A percentile compares a stretch with the other conserved stretches of the same genome.
Evolutionary conservation across 2,888 invertebrate species (phyloP).

Genomic region (Endotricha flammealis): DNA sequence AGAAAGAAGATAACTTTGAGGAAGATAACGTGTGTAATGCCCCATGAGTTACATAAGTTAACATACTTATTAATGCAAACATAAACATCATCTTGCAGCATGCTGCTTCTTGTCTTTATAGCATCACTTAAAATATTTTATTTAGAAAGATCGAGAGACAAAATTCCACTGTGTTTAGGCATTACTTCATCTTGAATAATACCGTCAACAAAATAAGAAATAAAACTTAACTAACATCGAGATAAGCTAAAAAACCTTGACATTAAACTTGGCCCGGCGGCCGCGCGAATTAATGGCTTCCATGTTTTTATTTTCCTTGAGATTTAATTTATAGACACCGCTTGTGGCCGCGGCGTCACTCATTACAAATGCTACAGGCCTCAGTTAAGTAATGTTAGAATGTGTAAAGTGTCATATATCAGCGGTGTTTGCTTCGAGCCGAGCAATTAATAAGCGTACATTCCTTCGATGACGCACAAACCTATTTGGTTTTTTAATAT

Average conservation of each 20-base stretch:
- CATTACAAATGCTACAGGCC: slow-evolving; percentile 67
- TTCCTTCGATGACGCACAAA: slow-evolving; percentile 50
- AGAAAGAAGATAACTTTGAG: no score
- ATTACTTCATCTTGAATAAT: slow-evolving; percentile 60
- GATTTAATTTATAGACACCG: slow-evolving; percentile 74
- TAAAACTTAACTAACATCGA: slow-evolving; percentile 70
- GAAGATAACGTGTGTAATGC: no score
- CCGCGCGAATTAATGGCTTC: slow-evolving; percentile 78
- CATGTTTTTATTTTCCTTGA: slow-evolving; percentile 78
- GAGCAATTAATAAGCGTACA: slow-evolving; percentile 53
- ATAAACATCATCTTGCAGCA: no score
- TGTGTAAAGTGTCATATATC: slow-evolving; percentile 72
- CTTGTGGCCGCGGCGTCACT: slow-evolving; percentile 65
- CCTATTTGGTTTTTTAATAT: slow-evolving; percentile 20
- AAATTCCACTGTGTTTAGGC: slow-evolving; percentile 42
- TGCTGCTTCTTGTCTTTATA: not conserved
- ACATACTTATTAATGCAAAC: no score
- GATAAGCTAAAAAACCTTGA: slow-evolving; percentile 76
- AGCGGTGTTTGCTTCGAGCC: slow-evolving; percentile 56
- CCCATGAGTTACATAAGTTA: no score
- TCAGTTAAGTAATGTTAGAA: slow-evolving; percentile 65
- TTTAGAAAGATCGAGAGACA: slow-evolving; percentile 24
- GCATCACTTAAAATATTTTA: slow-evolving; percentile 8
- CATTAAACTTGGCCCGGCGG: slow-evolving; percentile 76
- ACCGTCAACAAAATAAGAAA: slow-evolving; percentile 62